Percentiles rank a stretch among this genome's conserved stretches.
Evolutionary conservation across 1,140 invertebrate species (phyloP).

Genomic region (Drosophila carrolli): DNA sequence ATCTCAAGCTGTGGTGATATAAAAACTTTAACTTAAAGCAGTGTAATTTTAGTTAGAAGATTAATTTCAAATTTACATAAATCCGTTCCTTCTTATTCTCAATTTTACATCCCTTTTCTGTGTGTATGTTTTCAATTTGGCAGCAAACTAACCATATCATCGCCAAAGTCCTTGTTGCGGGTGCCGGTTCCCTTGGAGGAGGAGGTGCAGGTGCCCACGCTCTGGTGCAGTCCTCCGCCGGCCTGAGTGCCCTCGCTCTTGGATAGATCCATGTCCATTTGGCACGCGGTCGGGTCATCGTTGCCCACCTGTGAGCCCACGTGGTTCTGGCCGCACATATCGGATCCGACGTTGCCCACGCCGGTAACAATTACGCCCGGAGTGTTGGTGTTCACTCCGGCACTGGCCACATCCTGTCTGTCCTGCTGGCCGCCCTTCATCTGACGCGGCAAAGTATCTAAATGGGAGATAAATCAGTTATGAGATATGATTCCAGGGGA

Average conservation of each 20-base stretch:
- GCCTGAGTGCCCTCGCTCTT: constrained; percentile 93
- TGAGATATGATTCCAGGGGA: not conserved
- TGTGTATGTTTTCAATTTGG: not conserved
- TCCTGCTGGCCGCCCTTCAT: constrained; percentile 86
- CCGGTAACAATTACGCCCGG: constrained; percentile 74
- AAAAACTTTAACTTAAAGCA: too few relatives aligned
- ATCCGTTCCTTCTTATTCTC: too few relatives aligned
- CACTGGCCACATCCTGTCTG: constrained; percentile 86
- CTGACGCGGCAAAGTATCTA: constrained; percentile 85
- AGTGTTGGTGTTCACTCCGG: constrained; percentile 85
- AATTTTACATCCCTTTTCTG: not conserved
- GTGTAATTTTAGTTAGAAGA: too few relatives aligned
- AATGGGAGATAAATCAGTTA: not conserved
- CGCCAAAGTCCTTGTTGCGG: constrained; percentile 84
- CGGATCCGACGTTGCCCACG: constrained; percentile 61
- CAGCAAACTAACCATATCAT: constrained; percentile 77
- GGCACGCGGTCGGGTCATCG: constrained; percentile 76
- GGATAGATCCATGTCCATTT: constrained; percentile 85
- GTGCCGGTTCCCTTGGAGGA: constrained; percentile 87
- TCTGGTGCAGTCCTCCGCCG: constrained; percentile 88
- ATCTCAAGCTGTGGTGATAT: too few relatives aligned
- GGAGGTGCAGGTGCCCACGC: constrained; percentile 82
- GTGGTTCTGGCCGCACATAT: constrained; percentile 86
- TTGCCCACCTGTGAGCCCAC: constrained; percentile 84
- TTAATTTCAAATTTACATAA: too few relatives aligned